phyloP scores from a whole-genome alignment of 2,888 invertebrate species.

The Epicampocera succincta region DNA sequence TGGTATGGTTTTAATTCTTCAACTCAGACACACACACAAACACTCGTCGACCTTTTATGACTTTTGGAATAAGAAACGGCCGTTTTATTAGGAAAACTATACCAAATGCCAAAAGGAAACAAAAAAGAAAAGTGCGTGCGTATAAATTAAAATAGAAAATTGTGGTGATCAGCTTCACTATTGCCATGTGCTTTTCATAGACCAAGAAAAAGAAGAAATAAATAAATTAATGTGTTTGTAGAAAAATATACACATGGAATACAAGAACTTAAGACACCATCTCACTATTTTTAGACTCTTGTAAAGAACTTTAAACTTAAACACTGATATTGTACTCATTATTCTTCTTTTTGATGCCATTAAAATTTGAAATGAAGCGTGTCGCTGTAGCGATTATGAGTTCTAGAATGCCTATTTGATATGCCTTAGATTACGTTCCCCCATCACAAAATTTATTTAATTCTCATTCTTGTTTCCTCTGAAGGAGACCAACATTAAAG shows the following conservation, averaged over 20 bases:
- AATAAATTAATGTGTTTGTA: slow-evolving; percentile 4
- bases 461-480: neutral
- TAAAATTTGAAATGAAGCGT: slow-evolving; percentile 42
- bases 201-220: slow-evolving; percentile 1
- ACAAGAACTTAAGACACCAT: neutral
- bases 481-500: slow-evolving; percentile 32
- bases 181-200: slow-evolving; percentile 29
- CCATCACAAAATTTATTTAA: slow-evolving; percentile 6
- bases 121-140: neutral
- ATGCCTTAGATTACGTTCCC: slow-evolving; percentile 31
- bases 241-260: neutral
- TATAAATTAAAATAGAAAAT: neutral
- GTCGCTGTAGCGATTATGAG: slow-evolving; percentile 21
- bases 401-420: slow-evolving; percentile 15
- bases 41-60: slow-evolving; percentile 35
- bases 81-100: slow-evolving; percentile 18
- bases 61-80: slow-evolving; percentile 33
- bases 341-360: slow-evolving; percentile 17
- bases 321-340: neutral
- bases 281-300: slow-evolving; percentile 8
- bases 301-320: neutral
- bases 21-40: neutral
- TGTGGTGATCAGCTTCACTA: neutral
- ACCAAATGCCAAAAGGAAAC: neutral
- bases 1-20: slow-evolving; percentile 3